Conservation (phyloP, 2,797 vertebrate species). For the Cuculus canorus region DNA sequence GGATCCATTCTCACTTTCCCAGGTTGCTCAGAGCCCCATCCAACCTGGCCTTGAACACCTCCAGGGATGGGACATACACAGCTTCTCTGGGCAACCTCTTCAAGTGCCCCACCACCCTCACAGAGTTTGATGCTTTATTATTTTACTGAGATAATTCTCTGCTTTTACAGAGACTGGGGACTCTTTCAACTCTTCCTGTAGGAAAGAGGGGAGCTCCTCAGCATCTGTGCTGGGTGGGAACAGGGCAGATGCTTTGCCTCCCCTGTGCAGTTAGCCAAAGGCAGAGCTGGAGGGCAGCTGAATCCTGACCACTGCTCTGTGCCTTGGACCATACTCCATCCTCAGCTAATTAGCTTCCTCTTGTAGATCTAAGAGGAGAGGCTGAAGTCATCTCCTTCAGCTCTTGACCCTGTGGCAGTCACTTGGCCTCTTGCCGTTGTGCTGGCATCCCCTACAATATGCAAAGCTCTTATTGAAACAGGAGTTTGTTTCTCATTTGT, state of each 20-base stretch:
- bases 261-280: background rate
- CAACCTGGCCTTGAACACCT: too few species aligned
- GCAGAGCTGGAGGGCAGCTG: background rate
- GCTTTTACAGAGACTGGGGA: background rate
- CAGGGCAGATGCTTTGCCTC: background rate
- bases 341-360: background rate
- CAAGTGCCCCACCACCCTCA: too few species aligned
- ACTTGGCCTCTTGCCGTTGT: background rate
- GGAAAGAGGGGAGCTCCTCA: background rate
- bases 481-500: background rate
- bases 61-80: too few species aligned
- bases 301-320: background rate
- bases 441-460: fast-evolving
- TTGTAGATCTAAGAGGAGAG: background rate
- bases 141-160: background rate
- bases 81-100: too few species aligned
- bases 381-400: background rate
- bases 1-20: too few species aligned
- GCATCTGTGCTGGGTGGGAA: fast-evolving
- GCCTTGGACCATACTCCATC: background rate
- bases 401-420: background rate
- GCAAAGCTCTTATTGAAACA: background rate
- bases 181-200: background rate
- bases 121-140: background rate
- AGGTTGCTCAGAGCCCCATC: too few species aligned